phyloP scores from a whole-genome alignment of 2,113 vertebrate species.

The Platysternon megacephalum region DNA sequence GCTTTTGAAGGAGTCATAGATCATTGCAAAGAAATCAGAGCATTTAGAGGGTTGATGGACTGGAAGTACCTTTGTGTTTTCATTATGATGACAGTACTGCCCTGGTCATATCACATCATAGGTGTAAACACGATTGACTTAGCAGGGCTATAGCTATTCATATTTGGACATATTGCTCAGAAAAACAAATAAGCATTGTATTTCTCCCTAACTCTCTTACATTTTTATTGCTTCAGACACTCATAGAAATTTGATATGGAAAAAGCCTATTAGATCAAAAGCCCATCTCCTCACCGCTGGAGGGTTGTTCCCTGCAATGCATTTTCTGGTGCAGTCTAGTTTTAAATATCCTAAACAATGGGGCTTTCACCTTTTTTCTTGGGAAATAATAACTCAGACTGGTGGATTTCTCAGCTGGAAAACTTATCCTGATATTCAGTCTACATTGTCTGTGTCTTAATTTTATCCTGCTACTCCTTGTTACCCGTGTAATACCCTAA shows the following conservation, averaged over 20 bases:
- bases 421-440: not conserved
- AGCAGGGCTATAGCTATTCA: not conserved
- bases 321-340: not conserved
- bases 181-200: not conserved
- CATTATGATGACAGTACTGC: not conserved
- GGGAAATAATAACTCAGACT: not conserved
- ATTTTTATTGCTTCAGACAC: fast-evolving
- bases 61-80: not conserved
- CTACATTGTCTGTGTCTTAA: not conserved
- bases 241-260: not conserved
- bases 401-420: not conserved
- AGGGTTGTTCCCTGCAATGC: not conserved
- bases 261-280: not conserved
- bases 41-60: not conserved
- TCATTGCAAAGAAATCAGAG: not conserved
- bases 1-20: not conserved
- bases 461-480: not conserved
- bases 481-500: not conserved
- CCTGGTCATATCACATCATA: not conserved
- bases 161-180: not conserved
- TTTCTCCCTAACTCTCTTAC: not conserved
- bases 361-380: not conserved
- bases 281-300: not conserved
- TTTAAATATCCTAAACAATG: not conserved
- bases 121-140: not conserved